These are phyloP conservation scores for Metallyticus violacea DNA, from an alignment of 2,888 invertebrate genomes.

Conservation along the genomic window DNA sequence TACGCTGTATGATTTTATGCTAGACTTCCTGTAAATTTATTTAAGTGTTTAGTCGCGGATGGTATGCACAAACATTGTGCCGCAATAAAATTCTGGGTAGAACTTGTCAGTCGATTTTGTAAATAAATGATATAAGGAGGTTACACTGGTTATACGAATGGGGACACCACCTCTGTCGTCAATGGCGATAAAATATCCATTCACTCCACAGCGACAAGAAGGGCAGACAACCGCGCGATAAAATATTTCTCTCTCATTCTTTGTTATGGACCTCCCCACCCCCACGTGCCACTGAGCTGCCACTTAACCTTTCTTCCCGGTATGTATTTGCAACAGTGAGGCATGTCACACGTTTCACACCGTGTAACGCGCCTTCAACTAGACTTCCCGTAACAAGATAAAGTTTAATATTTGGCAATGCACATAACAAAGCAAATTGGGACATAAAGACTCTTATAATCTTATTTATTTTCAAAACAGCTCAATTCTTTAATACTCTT, in stretches of 20 bases:
- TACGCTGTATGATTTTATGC: no score
- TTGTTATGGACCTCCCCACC: neutral
- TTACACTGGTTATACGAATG: neutral
- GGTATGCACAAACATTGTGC: no score
- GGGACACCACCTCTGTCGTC: neutral
- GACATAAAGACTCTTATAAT: no score
- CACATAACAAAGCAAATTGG: no score
- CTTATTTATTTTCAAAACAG: no score
- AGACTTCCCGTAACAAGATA: no score
- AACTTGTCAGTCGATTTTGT: neutral
- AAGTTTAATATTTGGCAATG: no score
- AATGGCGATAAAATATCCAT: neutral
- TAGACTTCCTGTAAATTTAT: no score
- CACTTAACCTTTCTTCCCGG: neutral
- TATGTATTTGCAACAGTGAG: neutral
- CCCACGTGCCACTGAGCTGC: neutral
- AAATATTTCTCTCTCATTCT: slow-evolving; percentile 5
- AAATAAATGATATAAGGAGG: neutral
- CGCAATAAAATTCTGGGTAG: neutral
- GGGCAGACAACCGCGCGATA: neutral
- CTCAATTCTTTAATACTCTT: no score
- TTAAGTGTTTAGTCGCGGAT: no score
- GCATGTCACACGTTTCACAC: neutral
- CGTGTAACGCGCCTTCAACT: no score
- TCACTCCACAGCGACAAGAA: neutral